A percentile compares a stretch with the other conserved stretches of the same genome.
Evolutionary conservation across 2,797 vertebrate genomes (phyloP).

Genomic region (Cuculus canorus): DNA sequence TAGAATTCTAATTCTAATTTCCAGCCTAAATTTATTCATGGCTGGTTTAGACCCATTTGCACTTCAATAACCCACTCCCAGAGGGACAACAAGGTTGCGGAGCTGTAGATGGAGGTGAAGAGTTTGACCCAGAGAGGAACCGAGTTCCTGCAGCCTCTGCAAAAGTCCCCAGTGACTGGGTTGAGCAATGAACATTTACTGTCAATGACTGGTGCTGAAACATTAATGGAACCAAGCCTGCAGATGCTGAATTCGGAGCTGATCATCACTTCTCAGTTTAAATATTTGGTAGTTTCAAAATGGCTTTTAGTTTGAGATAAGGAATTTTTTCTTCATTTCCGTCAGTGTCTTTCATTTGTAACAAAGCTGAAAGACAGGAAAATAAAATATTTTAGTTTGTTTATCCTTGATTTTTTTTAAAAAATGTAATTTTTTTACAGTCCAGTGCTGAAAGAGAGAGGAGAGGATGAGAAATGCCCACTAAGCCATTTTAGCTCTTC

Average conservation of each 20-base stretch:
- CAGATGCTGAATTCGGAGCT: not conserved
- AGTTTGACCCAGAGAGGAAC: conserved; percentile 14
- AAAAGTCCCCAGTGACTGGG: not conserved
- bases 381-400: not conserved
- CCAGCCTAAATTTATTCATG: conserved; percentile 55
- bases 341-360: not conserved
- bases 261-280: not conserved
- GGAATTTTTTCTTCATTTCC: not conserved
- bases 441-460: not conserved
- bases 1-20: conserved; percentile 46
- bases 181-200: not conserved
- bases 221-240: not conserved
- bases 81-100: not conserved
- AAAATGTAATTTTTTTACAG: too few relatives aligned
- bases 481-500: not conserved
- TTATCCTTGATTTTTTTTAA: not conserved
- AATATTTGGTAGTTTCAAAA: not conserved
- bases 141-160: not conserved
- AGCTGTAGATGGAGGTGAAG: conserved; percentile 1
- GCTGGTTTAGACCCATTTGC: conserved; percentile 32
- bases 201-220: not conserved
- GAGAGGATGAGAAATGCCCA: not conserved
- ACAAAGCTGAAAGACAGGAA: not conserved
- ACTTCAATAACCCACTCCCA: conserved; percentile 40
- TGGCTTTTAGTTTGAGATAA: not conserved